phyloP scores from a whole-genome alignment of 1,140 invertebrate genomes.

The Microplitis mediator region DNA sequence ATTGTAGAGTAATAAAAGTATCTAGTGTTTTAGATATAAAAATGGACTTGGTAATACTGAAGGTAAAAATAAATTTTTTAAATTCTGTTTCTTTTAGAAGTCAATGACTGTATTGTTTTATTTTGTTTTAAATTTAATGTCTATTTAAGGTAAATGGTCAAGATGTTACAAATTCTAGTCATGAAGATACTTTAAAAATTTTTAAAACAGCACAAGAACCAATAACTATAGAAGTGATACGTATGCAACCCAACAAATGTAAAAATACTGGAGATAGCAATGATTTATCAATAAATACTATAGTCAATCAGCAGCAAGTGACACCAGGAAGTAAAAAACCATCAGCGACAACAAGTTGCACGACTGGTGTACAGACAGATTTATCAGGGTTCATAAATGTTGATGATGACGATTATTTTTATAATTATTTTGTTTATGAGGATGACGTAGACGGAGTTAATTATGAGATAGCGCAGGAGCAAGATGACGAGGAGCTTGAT shows the following conservation, averaged over 20 bases:
- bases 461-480: conserved; percentile 7
- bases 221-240: conserved; percentile 73
- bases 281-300: conserved; percentile 33
- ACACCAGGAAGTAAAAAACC: background rate
- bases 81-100: no score
- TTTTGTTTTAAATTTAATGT: background rate
- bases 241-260: conserved; percentile 57
- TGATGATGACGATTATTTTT: conserved; percentile 46
- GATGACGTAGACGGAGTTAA: conserved; percentile 67
- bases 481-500: conserved; percentile 14
- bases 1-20: no score
- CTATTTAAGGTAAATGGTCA: conserved; percentile 72
- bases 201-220: conserved; percentile 75
- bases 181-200: conserved; percentile 74
- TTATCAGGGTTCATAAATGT: conserved; percentile 55
- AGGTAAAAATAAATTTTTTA: conserved; percentile 2
- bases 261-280: conserved; percentile 17
- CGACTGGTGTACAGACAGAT: conserved; percentile 63
- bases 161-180: conserved; percentile 72
- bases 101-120: no score
- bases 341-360: conserved; percentile 31
- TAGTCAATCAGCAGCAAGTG: conserved; percentile 21
- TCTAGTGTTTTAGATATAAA: background rate
- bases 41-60: conserved; percentile 23
- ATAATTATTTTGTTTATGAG: conserved; percentile 55